phyloP scores from a whole-genome alignment of 2,797 vertebrate genomes.

The Hippocampus kuda region DNA sequence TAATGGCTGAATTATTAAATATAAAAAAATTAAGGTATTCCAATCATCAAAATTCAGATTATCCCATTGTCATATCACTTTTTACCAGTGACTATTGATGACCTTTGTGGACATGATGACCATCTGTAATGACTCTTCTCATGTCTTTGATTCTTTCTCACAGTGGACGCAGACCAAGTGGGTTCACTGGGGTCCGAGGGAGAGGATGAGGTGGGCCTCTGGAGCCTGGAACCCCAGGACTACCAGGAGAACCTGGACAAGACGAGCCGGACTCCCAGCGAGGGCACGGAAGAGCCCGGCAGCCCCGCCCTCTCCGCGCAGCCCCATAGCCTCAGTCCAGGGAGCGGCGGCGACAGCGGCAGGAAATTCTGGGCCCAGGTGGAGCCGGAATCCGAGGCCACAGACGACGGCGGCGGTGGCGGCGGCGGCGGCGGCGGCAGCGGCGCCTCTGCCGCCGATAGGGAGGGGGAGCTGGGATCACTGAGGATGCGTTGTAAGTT shows the following conservation, averaged over 20 bases:
- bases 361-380: constrained; percentile 54
- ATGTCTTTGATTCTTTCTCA: not conserved
- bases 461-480: constrained; percentile 40
- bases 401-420: constrained; percentile 25
- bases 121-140: not conserved
- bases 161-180: constrained; percentile 61
- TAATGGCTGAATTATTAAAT: not conserved
- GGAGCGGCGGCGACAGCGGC: constrained; percentile 24
- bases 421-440: not conserved
- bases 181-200: constrained; percentile 68
- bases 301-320: constrained; percentile 51
- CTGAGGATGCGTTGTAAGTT: constrained; percentile 63
- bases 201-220: constrained; percentile 67
- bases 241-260: constrained; percentile 64
- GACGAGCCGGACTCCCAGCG: constrained; percentile 65
- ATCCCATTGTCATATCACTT: not conserved
- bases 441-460: constrained; percentile 19
- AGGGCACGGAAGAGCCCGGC: constrained; percentile 60
- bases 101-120: not conserved
- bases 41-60: not conserved
- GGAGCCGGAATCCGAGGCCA: constrained; percentile 42
- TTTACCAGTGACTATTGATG: not conserved
- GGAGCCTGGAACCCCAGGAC: constrained; percentile 66
- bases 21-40: not conserved
- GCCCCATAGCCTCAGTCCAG: constrained; percentile 55